Base-by-base conservation (phyloP, 1,140 invertebrate genomes). In the Micrasema longulum region DNA sequence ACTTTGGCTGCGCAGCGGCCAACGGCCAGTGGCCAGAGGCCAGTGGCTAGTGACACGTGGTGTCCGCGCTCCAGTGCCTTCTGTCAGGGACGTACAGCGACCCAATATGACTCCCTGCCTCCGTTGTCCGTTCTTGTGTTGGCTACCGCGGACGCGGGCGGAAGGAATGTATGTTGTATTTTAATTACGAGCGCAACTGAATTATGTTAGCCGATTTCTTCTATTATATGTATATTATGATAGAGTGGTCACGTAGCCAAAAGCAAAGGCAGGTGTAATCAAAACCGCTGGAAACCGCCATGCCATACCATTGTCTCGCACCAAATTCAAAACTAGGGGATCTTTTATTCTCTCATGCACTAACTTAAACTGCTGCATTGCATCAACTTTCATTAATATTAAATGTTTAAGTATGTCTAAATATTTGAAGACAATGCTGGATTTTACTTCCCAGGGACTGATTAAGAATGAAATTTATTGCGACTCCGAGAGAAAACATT, bases 121-220 rank as follows among this genome's bases (percentile, higher is more conserved):
- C 50, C 18, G 12, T 12, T 12, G 55, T 36, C 38, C 35, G 26
- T 60, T 35, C 45, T 38, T 20, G 53, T 35, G 38, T 16, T 41
- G 18, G 38, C 36, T 22, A 14, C 41, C 11, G 5, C 36, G 11
- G 36, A 16, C 57, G n/a, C n/a, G 20, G 57, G 4, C 18, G 38
- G 57, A 45, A 64, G 41, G 60, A 48, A 47, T 47, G 14, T 55
- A 38, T 48, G 14, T 64, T 64, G 31, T 64, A 64, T 64, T 64
- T 64, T 64, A 64, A 64, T 64, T 64, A 64, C 60, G 31, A 64
- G 31, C 12, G 7, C 43, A n/a, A n/a, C 1, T 10, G 41, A 43
- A 20, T 41, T 43, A 18, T 63, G 38, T 16, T 63, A 16, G 60
- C 14, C 23, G 14, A 14, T 62, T 38, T 41, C 22, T 35, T 55